Evolutionary conservation across 2,113 vertebrate genomes (phyloP).

Genomic region (Hemibagrus wyckioides): DNA sequence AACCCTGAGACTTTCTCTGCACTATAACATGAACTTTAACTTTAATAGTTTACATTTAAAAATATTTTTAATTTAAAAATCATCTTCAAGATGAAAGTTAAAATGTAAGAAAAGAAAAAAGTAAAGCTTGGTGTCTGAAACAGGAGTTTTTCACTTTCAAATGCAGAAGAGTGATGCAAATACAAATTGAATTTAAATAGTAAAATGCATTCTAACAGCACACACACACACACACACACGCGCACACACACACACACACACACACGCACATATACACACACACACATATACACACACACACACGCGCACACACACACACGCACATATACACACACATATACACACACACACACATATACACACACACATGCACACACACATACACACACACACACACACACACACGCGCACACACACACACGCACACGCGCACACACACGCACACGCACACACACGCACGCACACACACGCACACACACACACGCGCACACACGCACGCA

Average conservation of each 20-base stretch:
- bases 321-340: background rate
- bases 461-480: conserved; percentile 8
- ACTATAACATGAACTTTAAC: too few relatives aligned
- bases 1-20: too few relatives aligned
- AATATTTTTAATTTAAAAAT: too few relatives aligned
- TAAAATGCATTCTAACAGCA: conserved; percentile 8
- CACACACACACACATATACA: conserved; percentile 1
- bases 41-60: too few relatives aligned
- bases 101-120: too few relatives aligned
- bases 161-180: background rate
- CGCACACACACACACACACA: background rate
- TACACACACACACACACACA: background rate
- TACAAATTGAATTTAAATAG: background rate
- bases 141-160: background rate
- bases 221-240: conserved; percentile 6
- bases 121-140: background rate
- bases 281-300: conserved; percentile 1
- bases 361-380: background rate
- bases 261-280: background rate
- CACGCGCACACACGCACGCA: background rate
- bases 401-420: conserved; percentile 9
- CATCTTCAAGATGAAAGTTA: too few relatives aligned
- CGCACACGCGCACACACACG: too few relatives aligned
- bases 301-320: background rate
- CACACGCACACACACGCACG: background rate